Evolutionary conservation across 2,888 invertebrate species (phyloP), one percentile per base, ranked within the genome.

Genomic region (Blastobasis lacticolella): DNA sequence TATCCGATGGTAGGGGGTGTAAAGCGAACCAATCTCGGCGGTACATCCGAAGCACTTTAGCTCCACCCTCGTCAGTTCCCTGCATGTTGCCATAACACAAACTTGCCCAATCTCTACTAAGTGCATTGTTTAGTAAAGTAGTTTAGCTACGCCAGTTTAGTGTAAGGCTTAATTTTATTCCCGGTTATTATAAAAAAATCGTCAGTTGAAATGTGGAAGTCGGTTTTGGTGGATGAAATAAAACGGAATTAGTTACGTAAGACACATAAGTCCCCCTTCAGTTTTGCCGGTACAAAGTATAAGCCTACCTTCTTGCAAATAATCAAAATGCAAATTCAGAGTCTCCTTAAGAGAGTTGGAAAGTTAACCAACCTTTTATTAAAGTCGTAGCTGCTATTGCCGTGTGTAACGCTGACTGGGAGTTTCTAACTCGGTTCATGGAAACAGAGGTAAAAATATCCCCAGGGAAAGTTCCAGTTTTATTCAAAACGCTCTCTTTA

Each of bases 401-500:
- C 36, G 38, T 46, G 10, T 45, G 46, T 50, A 38, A 41, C 46
- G 6, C 36, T 7, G 42, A 45, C 36, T 37, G 6, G 37, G 23
- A 53, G 50, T 45, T 53, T 10, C 10, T 50, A 47, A 50, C 46
- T 45, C 7, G 48, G 10, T 44, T 49, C 38, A 36, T 42, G 56
- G 51, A 57, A 61, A 65, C 63, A 63, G 62, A 61, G 60, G 61
- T 45, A 49, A 64, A 55, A 54, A 51, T 60, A 67, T 62, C 59
- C 59, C 57, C 55, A 43, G 58, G 56, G 59, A 61, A 60, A 66
- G 62, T 67, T 62, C 48, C 59, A 57, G 59, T 59, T 67, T 67
- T 57, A 57, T 59, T 58, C 62, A 58, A 41, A 41, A 23, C 23
- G 23, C 23, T 23, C 23, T 3, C 23, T 23, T 23, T 23, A 23